Base-by-base conservation (phyloP, 2,113 vertebrate genomes). In the Myocastor coypus region DNA sequence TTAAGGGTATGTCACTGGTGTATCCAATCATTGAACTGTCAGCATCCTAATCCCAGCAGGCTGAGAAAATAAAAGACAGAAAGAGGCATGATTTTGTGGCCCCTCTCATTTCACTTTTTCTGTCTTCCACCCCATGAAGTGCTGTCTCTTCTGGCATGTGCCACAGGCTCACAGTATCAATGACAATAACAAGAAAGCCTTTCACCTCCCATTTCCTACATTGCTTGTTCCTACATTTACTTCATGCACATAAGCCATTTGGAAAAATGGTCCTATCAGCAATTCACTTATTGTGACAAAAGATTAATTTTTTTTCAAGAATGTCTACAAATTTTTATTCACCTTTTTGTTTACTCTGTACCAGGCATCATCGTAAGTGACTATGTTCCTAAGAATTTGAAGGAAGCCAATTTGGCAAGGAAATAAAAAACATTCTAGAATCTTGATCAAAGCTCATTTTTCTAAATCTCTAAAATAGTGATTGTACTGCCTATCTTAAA, bases 391-490 rank as follows among this genome's bases (percentile, higher is more conserved):
- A 64, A 46, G 28, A 50, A 92, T 75, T 3, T 59, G 28, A 96
- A 93, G 69, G 46, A 66, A 91, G 77, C n/a, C 8, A 9, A 94
- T 57, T 77, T 71, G 61, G 1, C 10, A 77, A n/a, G 52, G 42
- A 34, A 57, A 83, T 88, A n/a, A 66, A 19, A 69, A 40, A 75
- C 7, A 42, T 22, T 57, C 73, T 77, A 24, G n/a, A 37, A 66
- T 71, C 57, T 8, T 82, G 32, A 94, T 37, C 52, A 92, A 69
- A 83, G 71, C n/a, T 95, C n/a, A 64, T 87, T 82, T 89, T 26
- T n/a, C 61, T 30, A 73, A 55, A 42, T 85, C 61, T 89, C 68
- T 87, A 63, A 84, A 90, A 66, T 50, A 84, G 42, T 34, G 89
- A 86, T 89, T 68, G 50, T 10, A 69, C 50, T 81, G 71, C 37